Percentiles rank a stretch among this genome's conserved stretches.
Evolutionary conservation across 2,113 vertebrate genomes (phyloP).

Genomic region (Hippolais icterina): DNA sequence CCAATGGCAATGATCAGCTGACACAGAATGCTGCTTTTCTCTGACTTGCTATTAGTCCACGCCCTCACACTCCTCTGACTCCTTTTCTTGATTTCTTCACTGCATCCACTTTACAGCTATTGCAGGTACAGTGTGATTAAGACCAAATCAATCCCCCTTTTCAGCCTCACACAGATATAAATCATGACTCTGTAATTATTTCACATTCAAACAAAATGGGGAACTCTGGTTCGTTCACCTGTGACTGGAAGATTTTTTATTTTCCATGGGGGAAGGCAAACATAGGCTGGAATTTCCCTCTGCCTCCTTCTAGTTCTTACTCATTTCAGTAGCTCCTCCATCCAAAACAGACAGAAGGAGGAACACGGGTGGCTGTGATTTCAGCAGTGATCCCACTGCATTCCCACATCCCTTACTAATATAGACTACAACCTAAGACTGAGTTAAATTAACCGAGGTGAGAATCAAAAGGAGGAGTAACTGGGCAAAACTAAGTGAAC

Average conservation of each 20-base stretch:
- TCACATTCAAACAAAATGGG: neutral
- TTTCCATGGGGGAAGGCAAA: neutral
- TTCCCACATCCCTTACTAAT: neutral
- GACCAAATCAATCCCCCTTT: neutral
- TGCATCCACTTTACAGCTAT: neutral
- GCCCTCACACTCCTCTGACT: neutral
- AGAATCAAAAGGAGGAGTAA: neutral
- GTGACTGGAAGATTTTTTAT: neutral
- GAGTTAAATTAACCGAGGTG: neutral
- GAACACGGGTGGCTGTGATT: neutral
- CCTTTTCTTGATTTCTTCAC: neutral
- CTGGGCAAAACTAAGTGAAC: neutral
- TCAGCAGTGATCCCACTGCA: neutral
- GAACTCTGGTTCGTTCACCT: accelerated
- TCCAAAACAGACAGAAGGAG: neutral
- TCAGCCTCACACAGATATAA: neutral
- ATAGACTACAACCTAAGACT: neutral
- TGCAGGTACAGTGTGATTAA: neutral
- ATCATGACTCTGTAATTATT: neutral
- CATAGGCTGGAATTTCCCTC: neutral
- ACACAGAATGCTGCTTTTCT: neutral
- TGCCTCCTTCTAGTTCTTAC: neutral
- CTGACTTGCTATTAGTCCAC: neutral
- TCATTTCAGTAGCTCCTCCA: neutral
- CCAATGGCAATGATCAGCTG: neutral